Percentiles rank a stretch among this genome's conserved stretches.
Evolutionary conservation across 64 coral and sea anemone species (phyloP).

Genomic region (Trachythela sp.): DNA sequence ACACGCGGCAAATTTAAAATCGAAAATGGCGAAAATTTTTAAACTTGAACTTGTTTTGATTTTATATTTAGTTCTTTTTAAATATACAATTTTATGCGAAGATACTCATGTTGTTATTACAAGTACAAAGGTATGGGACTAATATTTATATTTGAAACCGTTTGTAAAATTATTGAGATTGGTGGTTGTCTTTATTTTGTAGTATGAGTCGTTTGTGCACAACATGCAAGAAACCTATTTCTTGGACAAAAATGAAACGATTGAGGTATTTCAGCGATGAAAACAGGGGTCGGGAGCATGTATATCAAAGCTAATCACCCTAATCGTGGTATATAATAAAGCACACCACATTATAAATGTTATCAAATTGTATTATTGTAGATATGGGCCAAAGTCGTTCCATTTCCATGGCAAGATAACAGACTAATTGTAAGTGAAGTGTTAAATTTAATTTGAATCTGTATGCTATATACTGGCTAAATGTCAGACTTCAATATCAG

Average conservation of each 20-base stretch:
- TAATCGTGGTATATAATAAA: background rate
- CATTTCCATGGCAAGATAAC: conserved; percentile 19
- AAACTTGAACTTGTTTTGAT: background rate
- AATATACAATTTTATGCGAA: background rate
- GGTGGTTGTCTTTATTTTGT: too few species aligned
- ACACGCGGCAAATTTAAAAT: too few species aligned
- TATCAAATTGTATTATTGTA: background rate
- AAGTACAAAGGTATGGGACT: background rate
- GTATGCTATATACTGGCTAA: background rate
- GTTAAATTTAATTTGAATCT: background rate
- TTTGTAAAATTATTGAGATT: too few species aligned
- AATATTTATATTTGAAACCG: background rate
- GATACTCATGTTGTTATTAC: background rate
- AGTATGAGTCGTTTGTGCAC: background rate
- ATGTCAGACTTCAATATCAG: background rate
- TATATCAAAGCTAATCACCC: background rate
- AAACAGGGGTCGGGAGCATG: background rate
- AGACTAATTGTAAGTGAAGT: background rate
- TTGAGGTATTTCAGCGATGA: background rate
- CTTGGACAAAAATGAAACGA: background rate
- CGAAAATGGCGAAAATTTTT: background rate
- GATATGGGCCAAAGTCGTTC: background rate
- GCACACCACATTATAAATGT: background rate
- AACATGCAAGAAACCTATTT: background rate
- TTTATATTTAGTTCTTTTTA: background rate